These are phyloP conservation scores for Marmota monax DNA, from an alignment of 2,113 vertebrate genomes.

Conservation along the genomic window DNA sequence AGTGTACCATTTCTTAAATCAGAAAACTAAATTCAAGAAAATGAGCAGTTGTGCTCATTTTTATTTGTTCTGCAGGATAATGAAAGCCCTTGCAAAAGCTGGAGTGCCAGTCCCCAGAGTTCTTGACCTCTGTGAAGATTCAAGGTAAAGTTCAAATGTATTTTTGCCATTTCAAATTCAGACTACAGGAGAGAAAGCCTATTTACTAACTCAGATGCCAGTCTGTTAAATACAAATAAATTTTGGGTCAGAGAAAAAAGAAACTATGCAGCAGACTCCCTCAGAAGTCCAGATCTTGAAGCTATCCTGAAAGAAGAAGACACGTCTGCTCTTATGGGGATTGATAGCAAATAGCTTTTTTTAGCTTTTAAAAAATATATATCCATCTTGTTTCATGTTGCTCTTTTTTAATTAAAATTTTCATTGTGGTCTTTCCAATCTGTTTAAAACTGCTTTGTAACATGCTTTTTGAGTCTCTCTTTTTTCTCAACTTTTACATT, in stretches of 20 bases:
- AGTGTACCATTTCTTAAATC: conserved; percentile 39
- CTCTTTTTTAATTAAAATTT: conserved; percentile 23
- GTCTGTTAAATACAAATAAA: conserved; percentile 36
- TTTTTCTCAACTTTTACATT: conserved; percentile 12
- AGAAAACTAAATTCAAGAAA: conserved; percentile 59
- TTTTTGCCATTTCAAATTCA: not conserved
- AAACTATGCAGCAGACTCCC: not conserved
- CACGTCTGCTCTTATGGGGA: not conserved
- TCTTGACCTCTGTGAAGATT: conserved; percentile 88
- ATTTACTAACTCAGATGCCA: not conserved
- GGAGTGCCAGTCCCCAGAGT: conserved; percentile 90
- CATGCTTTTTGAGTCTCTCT: conserved; percentile 2
- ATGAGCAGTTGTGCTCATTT: not conserved
- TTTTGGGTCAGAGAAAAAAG: not conserved
- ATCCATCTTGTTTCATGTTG: not conserved
- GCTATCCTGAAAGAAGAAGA: conserved; percentile 11
- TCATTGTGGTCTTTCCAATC: not conserved
- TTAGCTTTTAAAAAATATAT: not conserved
- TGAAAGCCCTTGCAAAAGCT: conserved; percentile 88
- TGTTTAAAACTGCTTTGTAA: conserved; percentile 20
- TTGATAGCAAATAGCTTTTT: not conserved
- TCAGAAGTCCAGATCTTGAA: not conserved
- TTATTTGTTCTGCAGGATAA: conserved; percentile 84
- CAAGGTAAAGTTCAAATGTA: conserved; percentile 85
- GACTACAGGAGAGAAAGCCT: not conserved